Percentiles rank a stretch among this genome's conserved stretches.
These are phyloP conservation scores for Lomographa bimaculata DNA, from an alignment of 2,888 invertebrate species.

Conservation along the genomic window DNA sequence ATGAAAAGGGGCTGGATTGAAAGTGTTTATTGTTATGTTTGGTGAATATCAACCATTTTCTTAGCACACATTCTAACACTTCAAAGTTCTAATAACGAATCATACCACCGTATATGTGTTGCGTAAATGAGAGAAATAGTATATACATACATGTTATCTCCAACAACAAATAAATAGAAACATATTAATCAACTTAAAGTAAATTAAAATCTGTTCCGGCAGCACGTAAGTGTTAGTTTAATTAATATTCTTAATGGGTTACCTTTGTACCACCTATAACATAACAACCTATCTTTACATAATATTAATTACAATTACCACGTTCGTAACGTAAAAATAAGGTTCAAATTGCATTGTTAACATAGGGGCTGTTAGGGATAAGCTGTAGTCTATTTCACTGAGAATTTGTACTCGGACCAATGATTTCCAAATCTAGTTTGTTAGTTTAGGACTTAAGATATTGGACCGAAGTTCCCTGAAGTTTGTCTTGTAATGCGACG, in stretches of 20 bases:
- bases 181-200: too few relatives aligned
- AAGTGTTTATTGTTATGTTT: too few relatives aligned
- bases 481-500: constrained; percentile 37
- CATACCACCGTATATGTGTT: too few relatives aligned
- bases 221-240: constrained; percentile 39
- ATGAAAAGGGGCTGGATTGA: too few relatives aligned
- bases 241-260: constrained; percentile 45
- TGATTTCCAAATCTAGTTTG: constrained; percentile 60
- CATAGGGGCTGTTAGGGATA: constrained; percentile 5
- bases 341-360: constrained; percentile 23
- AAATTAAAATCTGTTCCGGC: too few relatives aligned
- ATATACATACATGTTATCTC: too few relatives aligned
- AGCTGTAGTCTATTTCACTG: constrained; percentile 26
- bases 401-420: constrained; percentile 51
- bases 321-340: constrained; percentile 11
- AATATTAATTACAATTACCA: too few relatives aligned
- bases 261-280: constrained; percentile 17
- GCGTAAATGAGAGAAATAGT: too few relatives aligned
- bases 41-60: too few relatives aligned
- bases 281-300: constrained; percentile 3
- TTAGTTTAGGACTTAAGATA: constrained; percentile 60
- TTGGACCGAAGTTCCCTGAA: constrained; percentile 42
- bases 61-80: too few relatives aligned
- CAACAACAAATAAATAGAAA: too few relatives aligned
- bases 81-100: too few relatives aligned